These are phyloP conservation scores for Prochilodus magdalenae DNA, from an alignment of 2,113 vertebrate genomes.

Conservation along the genomic window DNA sequence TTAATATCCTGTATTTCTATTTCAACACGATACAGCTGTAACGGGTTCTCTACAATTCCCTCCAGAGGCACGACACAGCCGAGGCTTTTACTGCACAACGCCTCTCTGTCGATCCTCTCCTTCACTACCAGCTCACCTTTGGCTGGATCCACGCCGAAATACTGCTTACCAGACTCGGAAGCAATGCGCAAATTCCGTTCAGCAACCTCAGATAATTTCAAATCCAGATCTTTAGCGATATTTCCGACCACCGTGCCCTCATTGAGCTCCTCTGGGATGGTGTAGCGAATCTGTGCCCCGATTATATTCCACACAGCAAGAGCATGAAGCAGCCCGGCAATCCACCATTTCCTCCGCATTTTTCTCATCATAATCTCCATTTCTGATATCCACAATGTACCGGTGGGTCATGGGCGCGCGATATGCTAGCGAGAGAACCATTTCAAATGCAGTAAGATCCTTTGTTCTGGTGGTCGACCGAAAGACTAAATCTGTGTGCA, in stretches of 20 bases:
- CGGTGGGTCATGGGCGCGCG: too few relatives aligned
- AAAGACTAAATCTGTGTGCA: not conserved
- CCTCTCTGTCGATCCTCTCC: constrained; percentile 78
- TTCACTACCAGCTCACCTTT: constrained; percentile 78
- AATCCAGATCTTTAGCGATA: constrained; percentile 82
- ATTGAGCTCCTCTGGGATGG: constrained; percentile 75
- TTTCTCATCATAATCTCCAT: constrained; percentile 43
- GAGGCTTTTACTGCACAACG: constrained; percentile 74
- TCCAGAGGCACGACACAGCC: constrained; percentile 68
- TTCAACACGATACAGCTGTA: constrained; percentile 78
- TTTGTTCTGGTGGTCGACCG: not conserved
- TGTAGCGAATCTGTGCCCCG: constrained; percentile 70
- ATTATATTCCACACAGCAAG: constrained; percentile 61
- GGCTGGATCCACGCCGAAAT: constrained; percentile 77
- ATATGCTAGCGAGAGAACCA: not conserved
- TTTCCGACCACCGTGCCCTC: constrained; percentile 78
- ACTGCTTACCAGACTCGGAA: constrained; percentile 81
- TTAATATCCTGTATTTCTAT: constrained; percentile 86
- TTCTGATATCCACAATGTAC: constrained; percentile 3
- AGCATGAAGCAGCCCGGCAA: constrained; percentile 54
- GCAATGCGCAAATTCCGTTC: constrained; percentile 82
- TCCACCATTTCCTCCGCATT: constrained; percentile 68
- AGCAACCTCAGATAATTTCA: constrained; percentile 82
- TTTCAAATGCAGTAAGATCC: not conserved
- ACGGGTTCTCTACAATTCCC: constrained; percentile 76